Evolutionary conservation across 2,797 vertebrate genomes (phyloP), one percentile per base, ranked within the genome.

Genomic region (Eulemur rubriventer): DNA sequence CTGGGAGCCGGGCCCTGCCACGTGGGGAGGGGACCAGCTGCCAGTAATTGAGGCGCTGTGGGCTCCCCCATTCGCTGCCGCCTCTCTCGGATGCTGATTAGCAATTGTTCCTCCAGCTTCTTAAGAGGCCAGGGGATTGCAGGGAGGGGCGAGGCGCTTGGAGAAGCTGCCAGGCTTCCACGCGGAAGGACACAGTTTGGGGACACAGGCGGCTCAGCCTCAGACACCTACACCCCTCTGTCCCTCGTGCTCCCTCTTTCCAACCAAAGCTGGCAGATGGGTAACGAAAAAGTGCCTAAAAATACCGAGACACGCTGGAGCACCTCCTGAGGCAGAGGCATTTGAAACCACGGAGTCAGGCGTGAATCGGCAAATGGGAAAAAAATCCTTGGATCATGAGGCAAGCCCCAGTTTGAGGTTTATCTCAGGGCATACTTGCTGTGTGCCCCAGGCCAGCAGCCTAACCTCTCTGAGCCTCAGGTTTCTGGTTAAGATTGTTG

Each of bases 71-170:
- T 90, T 92, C 92, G 92, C 84, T 38, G 38, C 59, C 46, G 38
- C 55, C 57, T 89, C 95, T 90, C 96, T 95, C 26, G 0, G 92
- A 87, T 95, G 91, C 96, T 97, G 97, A 97, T 97, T 96, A 97
- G 96, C 85, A 33, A 97, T 97, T 97, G 97, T 97, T 97, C 88
- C 94, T 91, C 24, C 67, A 28, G 97, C 50, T 95, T 95, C 87
- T 89, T 28, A 43, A 93, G 97, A 95, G 96, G 90, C 87, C 75
- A 79, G 94, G 33, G 92, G 80, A 91, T 83, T 52, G 91, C 87
- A 57, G 80, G 12, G 86, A 76, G 61, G 88, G 87, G 70, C 70
- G 80, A 69, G 57, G 55, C 24, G 61, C 87, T 38, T n/a, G 46
- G n/a, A 61, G 79, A 84, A 22, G 79, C 91, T 72, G 73, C 89